phyloP scores from a whole-genome alignment of 2,888 invertebrate genomes.

The Acanthococcus lagerstroemiae region DNA sequence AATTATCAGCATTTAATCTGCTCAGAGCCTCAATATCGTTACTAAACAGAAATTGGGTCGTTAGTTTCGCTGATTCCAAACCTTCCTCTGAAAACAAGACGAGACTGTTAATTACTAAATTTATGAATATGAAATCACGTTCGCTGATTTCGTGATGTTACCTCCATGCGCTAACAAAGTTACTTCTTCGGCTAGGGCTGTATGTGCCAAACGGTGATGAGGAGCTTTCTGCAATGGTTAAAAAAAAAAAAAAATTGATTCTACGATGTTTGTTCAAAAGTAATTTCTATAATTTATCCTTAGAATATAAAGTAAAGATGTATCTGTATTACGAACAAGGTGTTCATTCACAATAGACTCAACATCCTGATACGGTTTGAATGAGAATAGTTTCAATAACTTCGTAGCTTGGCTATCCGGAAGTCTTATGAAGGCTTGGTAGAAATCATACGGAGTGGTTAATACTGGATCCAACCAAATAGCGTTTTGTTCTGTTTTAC shows the following conservation, averaged over 20 bases:
- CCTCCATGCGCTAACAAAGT: conserved; percentile 86
- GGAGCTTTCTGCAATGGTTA: conserved; percentile 51
- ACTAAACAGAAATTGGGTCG: conserved; percentile 57
- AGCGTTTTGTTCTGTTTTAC: conserved; percentile 87
- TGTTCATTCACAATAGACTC: no score
- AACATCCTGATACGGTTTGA: no score
- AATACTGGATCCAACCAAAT: conserved; percentile 72
- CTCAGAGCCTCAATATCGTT: conserved; percentile 47
- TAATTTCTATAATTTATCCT: no score
- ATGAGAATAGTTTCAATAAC: conserved; percentile 27
- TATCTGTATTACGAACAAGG: no score
- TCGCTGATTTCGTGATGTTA: conserved; percentile 40
- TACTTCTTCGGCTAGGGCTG: conserved; percentile 71
- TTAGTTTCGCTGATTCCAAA: conserved; percentile 56
- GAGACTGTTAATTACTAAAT: neutral
- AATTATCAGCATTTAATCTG: conserved; percentile 54
- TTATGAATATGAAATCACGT: neutral
- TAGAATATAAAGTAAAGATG: no score
- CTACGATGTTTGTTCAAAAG: no score
- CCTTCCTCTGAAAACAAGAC: conserved; percentile 60
- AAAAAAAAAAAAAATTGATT: no score
- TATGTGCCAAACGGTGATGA: conserved; percentile 71
- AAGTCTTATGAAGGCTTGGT: conserved; percentile 83
- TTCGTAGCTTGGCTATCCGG: conserved; percentile 48
- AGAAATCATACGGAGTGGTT: conserved; percentile 80